Evolutionary conservation across 92 coral and sea anemone species (phyloP).

Genomic region (Epizoanthus scotinus): DNA sequence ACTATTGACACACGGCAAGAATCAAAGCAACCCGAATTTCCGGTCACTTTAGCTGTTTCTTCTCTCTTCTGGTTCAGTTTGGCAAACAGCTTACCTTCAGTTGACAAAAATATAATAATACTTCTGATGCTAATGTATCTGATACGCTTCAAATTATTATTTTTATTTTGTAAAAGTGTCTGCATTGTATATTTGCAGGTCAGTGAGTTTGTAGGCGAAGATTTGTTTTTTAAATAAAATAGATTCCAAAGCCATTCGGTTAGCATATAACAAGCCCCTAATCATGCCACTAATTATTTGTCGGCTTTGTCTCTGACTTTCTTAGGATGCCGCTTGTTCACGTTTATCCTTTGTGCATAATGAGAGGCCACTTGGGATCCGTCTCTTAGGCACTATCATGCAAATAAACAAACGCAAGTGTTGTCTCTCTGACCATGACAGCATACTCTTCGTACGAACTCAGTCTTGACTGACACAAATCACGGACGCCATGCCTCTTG

Average conservation of each 20-base stretch:
- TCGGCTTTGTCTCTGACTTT: neutral
- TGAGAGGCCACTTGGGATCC: neutral
- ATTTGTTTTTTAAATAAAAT: neutral
- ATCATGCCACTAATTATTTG: neutral
- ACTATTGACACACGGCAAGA: no score
- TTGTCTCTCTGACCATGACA: no score
- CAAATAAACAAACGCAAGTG: slow-evolving; percentile 1
- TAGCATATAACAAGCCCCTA: neutral
- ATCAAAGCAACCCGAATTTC: no score
- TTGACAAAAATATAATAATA: no score
- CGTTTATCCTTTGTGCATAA: neutral
- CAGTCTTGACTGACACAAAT: neutral
- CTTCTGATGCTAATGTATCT: no score
- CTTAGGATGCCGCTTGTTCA: neutral
- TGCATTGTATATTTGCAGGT: no score
- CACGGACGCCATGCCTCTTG: neutral
- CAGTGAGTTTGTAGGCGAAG: no score
- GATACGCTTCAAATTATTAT: no score
- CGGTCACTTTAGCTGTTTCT: no score
- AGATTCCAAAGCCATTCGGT: neutral
- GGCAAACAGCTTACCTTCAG: no score
- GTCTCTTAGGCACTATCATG: slow-evolving; percentile 3
- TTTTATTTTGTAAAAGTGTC: no score
- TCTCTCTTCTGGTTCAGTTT: no score
- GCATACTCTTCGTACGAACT: neutral